Conservation (phyloP, 2,888 invertebrate species). For the Dynastes hyllus region DNA sequence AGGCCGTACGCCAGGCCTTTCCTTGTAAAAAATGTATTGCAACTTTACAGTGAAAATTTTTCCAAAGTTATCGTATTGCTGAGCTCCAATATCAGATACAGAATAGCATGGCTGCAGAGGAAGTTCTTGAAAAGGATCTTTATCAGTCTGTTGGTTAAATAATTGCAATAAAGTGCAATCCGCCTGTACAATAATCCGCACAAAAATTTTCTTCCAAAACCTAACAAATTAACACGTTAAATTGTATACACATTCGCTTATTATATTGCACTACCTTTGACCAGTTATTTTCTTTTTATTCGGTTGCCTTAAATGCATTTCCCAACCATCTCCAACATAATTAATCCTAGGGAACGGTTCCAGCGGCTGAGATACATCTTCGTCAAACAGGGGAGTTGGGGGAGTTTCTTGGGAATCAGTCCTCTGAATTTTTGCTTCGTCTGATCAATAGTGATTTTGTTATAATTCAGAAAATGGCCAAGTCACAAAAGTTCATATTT, state of each 20-base stretch:
- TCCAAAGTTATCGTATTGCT: slow-evolving; percentile 99
- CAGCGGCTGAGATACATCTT: slow-evolving; percentile 92
- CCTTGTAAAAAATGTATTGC: slow-evolving; percentile 98
- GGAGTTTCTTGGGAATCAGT: slow-evolving; percentile 85
- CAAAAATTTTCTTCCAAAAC: slow-evolving; percentile 98
- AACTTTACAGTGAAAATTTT: slow-evolving; percentile 98
- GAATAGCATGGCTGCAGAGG: slow-evolving; percentile 96
- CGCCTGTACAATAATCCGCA: slow-evolving; percentile 84
- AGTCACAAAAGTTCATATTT: slow-evolving; percentile 51
- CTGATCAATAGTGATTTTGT: slow-evolving; percentile 21
- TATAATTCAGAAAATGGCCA: neutral
- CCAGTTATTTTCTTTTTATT: slow-evolving; percentile 97
- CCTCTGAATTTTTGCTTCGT: slow-evolving; percentile 67
- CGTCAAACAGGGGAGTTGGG: slow-evolving; percentile 95
- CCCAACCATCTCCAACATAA: slow-evolving; percentile 92
- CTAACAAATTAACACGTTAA: slow-evolving; percentile 67
- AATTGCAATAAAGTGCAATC: slow-evolving; percentile 91
- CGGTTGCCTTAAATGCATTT: slow-evolving; percentile 95
- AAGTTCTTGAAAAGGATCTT: slow-evolving; percentile 95
- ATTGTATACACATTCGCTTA: neutral
- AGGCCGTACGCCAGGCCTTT: slow-evolving; percentile 95
- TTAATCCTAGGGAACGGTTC: slow-evolving; percentile 91
- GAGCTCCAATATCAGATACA: slow-evolving; percentile 94
- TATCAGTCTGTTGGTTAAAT: slow-evolving; percentile 86
- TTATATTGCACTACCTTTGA: slow-evolving; percentile 74